Evolutionary conservation across 2,113 vertebrate species (phyloP).

Genomic region (Mormyrus iriodes): DNA sequence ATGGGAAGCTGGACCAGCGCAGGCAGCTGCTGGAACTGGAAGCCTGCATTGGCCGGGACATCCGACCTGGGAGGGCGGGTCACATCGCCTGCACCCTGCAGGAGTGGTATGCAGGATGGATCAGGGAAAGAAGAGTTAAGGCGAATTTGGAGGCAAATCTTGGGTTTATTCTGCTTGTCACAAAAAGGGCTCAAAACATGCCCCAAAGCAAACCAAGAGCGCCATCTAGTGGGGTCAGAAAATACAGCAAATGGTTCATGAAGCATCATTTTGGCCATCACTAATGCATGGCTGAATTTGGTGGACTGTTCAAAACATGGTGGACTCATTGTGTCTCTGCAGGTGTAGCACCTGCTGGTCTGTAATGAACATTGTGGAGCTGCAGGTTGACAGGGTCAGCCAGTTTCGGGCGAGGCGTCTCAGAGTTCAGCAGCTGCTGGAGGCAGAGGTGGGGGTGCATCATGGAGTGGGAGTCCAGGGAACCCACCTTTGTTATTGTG

Average conservation of each 20-base stretch:
- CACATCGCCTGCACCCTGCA: constrained; percentile 70
- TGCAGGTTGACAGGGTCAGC: constrained; percentile 71
- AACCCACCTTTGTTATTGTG: neutral
- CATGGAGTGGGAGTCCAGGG: neutral
- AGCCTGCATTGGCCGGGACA: constrained; percentile 73
- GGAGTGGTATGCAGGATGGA: constrained; percentile 62
- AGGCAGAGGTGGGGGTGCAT: constrained; percentile 61
- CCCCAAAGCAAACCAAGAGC: neutral
- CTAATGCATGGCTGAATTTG: neutral
- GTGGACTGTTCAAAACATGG: neutral
- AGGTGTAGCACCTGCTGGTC: constrained; percentile 76
- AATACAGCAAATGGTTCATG: neutral
- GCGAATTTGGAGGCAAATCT: neutral
- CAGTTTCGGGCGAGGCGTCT: constrained; percentile 68
- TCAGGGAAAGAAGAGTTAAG: neutral
- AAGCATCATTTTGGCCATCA: neutral
- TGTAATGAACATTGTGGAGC: constrained; percentile 68
- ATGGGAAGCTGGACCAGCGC: constrained; percentile 73
- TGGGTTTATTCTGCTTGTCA: neutral
- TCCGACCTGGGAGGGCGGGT: constrained; percentile 66
- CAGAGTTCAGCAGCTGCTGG: constrained; percentile 68
- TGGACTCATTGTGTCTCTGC: constrained; percentile 11
- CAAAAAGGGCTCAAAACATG: neutral
- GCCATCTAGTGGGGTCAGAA: neutral
- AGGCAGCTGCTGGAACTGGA: constrained; percentile 76